Percentiles rank a stretch among this genome's conserved stretches.
phyloP scores from a whole-genome alignment of 2,888 invertebrate genomes.

The Eupeodes latifasciatus region DNA sequence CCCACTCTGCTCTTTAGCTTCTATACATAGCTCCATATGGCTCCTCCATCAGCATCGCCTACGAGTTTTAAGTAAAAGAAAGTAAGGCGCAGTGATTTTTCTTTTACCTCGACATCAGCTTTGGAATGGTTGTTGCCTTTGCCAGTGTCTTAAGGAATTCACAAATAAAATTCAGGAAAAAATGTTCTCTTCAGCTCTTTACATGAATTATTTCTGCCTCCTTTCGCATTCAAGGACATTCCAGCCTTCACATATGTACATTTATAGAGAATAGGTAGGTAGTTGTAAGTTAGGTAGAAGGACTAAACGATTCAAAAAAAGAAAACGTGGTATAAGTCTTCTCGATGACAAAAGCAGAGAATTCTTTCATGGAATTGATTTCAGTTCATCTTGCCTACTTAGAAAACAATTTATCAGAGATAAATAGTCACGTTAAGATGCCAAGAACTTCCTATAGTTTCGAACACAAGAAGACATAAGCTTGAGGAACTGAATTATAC shows the following conservation, averaged over 20 bases:
- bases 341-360: conserved; percentile 73
- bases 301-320: conserved; percentile 68
- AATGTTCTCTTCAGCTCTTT: conserved; percentile 54
- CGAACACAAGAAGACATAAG: conserved; percentile 9
- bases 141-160: conserved; percentile 24
- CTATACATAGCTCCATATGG: conserved; percentile 8
- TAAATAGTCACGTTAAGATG: conserved; percentile 75
- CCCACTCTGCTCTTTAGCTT: too few relatives aligned
- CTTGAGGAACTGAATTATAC: conserved; percentile 10
- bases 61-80: background rate
- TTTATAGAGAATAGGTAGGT: background rate
- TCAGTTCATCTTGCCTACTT: conserved; percentile 76
- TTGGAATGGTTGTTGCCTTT: background rate
- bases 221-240: conserved; percentile 54
- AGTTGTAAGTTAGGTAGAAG: conserved; percentile 7
- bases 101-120: conserved; percentile 4
- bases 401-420: conserved; percentile 76
- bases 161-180: conserved; percentile 28
- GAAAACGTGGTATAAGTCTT: conserved; percentile 49
- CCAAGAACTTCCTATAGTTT: conserved; percentile 46
- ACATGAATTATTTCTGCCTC: conserved; percentile 69
- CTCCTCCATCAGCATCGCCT: background rate
- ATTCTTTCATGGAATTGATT: conserved; percentile 73
- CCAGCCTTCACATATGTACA: background rate
- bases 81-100: conserved; percentile 13